Conservation (phyloP, 2,797 vertebrate species). For the Hoplostethus mediterraneus region DNA sequence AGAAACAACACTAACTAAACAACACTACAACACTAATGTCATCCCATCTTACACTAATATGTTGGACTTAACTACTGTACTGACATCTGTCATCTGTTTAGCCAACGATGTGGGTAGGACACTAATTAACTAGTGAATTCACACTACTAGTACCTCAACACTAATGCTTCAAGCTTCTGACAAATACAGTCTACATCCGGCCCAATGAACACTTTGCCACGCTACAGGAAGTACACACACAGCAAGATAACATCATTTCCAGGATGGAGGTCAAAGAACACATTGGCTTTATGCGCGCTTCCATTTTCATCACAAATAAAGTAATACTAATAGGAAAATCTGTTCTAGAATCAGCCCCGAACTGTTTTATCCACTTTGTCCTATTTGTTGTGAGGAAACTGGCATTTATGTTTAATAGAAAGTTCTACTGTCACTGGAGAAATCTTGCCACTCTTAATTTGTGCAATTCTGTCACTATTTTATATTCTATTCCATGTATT, state of each 20-base stretch:
- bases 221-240: background rate
- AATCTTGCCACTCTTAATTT: no score
- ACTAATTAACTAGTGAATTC: background rate
- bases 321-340: no score
- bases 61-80: conserved; percentile 21
- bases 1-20: background rate
- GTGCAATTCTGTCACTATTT: background rate
- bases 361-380: no score
- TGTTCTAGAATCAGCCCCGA: no score
- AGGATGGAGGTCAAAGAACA: conserved; percentile 8
- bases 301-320: background rate
- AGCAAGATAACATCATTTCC: background rate
- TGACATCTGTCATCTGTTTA: background rate
- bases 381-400: background rate
- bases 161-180: background rate
- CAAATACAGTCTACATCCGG: background rate
- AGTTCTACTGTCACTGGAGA: background rate
- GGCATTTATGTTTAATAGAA: background rate
- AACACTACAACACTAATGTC: background rate
- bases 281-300: conserved; percentile 8
- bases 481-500: conserved; percentile 1
- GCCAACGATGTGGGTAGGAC: background rate
- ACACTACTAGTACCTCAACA: background rate
- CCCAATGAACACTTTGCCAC: background rate
- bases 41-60: conserved; percentile 2